Base-by-base conservation (phyloP, 37 sponge, comb jelly and placozoan species). In the Petrosia ficiformis region DNA sequence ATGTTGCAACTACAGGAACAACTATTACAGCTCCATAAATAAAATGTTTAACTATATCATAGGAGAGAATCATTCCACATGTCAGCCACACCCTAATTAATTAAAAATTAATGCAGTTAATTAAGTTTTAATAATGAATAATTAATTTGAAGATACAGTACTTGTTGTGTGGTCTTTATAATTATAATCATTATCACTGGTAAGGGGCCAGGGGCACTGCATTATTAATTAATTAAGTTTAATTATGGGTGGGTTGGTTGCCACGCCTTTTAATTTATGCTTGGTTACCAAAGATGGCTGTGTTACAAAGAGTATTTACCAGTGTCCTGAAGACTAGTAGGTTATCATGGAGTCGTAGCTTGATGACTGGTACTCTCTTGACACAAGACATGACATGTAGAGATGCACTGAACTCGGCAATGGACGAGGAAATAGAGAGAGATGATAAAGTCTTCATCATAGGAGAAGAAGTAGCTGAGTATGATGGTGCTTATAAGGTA, bases 391-490 rank as follows among this genome's bases (percentile, higher is more conserved):
- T 86, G 71, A 87, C 94, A 35, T 89, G 95, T 25, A 65, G 99
- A 42, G 93, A 95, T 68, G 99, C 99, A 11, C 79, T 98, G 28
- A 98, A 98, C 52, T 67, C 74, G 52, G 99, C 99, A 16, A 90
- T 98, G 99, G 88, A 88, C 39, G 99, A 98, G 42, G 99, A 95
- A 58, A 41, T 98, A 30, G 73, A 44, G 10, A 64, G 91, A 70
- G 99, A 98, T 35, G 81, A 81, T 0, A 84, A 65, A 11, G 96
- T 95, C 24, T 98, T 98, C 71, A 29, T 98, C 24, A 93, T 98
- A 28, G 99, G 99, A 2, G 99, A 98, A 74, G 99, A 98, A 76
- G 99, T 98, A 35, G 99, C 94, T 4, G 72, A 94, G 57, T 98
- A 98, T 75, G 92, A 97, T 65, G 94, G 94, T 41, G 97, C 97